phyloP scores from a whole-genome alignment of 2,888 invertebrate species.

The Copidosoma aretas region DNA sequence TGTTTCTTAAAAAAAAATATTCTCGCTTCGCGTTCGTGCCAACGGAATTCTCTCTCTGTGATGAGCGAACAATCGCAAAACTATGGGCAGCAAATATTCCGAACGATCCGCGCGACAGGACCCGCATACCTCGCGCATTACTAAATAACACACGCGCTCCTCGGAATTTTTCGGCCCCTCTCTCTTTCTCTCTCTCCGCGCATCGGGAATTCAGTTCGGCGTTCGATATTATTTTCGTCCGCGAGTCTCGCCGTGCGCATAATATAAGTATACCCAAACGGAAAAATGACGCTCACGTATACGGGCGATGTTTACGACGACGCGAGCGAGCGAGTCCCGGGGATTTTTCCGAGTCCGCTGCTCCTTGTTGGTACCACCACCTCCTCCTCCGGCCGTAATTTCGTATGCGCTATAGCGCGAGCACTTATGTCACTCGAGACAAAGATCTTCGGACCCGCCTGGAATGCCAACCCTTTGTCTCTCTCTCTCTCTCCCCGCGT shows the following conservation, averaged over 20 bases:
- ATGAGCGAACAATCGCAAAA: too few species aligned
- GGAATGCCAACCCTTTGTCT: constrained; percentile 26
- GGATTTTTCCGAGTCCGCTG: constrained; percentile 32
- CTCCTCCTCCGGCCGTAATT: constrained; percentile 31
- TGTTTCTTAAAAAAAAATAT: too few species aligned
- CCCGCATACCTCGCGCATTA: background rate
- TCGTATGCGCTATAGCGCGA: constrained; percentile 48
- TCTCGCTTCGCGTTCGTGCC: too few species aligned
- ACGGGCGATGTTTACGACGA: constrained; percentile 36
- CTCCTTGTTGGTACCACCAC: too few species aligned
- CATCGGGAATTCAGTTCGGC: constrained; percentile 12
- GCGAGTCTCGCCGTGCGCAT: too few species aligned
- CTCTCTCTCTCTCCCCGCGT: constrained; percentile 14
- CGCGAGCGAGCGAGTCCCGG: constrained; percentile 23
- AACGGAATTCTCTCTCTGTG: too few species aligned
- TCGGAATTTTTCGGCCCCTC: background rate
- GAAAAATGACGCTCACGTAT: constrained; percentile 35
- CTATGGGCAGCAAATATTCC: too few species aligned
- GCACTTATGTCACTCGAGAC: constrained; percentile 53
- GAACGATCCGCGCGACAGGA: background rate
- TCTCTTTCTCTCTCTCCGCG: too few species aligned
- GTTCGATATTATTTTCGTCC: constrained; percentile 23
- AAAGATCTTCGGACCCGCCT: constrained; percentile 42
- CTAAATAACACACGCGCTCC: background rate
- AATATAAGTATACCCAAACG: constrained; percentile 29